phyloP scores from a whole-genome alignment of 2,797 vertebrate genomes.

The Euphonia xanthogaster region DNA sequence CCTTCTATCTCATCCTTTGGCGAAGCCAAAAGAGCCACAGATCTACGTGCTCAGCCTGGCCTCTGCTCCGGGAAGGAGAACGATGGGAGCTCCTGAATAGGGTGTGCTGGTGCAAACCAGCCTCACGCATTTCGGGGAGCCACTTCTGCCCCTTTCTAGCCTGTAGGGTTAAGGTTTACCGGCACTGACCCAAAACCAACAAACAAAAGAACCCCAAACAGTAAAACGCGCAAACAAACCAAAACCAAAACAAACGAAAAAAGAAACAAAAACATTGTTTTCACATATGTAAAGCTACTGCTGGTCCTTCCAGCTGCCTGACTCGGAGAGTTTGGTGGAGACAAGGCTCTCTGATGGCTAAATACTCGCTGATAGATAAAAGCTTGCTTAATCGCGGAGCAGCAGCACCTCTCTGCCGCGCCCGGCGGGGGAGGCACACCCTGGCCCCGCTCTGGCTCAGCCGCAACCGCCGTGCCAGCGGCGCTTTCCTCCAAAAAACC shows the following conservation, averaged over 20 bases:
- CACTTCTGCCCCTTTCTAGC: neutral
- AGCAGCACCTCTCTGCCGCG: neutral
- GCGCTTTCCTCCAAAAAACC: too few relatives aligned
- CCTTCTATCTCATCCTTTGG: neutral
- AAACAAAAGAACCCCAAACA: neutral
- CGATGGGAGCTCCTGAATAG: fast-evolving
- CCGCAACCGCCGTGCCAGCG: neutral
- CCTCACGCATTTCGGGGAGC: fast-evolving
- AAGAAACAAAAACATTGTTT: neutral
- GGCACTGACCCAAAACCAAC: neutral
- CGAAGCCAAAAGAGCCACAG: neutral
- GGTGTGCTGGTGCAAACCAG: fast-evolving
- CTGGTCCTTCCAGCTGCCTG: neutral
- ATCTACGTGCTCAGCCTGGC: fast-evolving
- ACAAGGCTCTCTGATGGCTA: fast-evolving
- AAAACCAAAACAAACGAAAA: neutral
- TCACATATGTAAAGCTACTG: fast-evolving
- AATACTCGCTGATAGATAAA: neutral
- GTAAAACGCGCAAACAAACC: neutral
- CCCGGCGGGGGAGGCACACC: neutral
- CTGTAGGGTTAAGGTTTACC: too few relatives aligned
- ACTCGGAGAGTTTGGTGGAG: neutral
- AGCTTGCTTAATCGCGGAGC: fast-evolving
- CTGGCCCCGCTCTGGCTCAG: neutral
- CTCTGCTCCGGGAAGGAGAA: neutral